Evolutionary conservation across 2,113 vertebrate species (phyloP).

Genomic region (Notothenia coriiceps): DNA sequence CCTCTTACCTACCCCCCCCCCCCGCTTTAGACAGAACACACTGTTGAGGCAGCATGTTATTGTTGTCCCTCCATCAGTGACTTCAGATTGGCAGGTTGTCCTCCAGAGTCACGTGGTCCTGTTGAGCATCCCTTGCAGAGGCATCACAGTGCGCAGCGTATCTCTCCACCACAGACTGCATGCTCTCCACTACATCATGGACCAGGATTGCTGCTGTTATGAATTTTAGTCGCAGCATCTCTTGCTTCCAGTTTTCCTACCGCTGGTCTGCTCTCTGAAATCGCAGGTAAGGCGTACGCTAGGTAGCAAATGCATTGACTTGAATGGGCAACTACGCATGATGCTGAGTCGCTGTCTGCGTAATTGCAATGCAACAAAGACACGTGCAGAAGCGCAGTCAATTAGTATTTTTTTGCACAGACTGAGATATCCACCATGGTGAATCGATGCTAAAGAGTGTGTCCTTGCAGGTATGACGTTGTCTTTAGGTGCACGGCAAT

Average conservation of each 20-base stretch:
- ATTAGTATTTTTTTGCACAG: background rate
- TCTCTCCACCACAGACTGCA: slow-evolving; percentile 42
- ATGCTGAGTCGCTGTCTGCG: slow-evolving; percentile 22
- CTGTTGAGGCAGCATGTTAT: background rate
- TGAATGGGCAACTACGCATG: background rate
- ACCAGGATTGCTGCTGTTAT: slow-evolving; percentile 11
- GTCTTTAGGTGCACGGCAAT: background rate
- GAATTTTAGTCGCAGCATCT: slow-evolving; percentile 21
- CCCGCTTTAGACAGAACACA: background rate
- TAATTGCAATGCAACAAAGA: slow-evolving; percentile 43
- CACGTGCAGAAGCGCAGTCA: background rate
- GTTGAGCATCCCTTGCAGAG: slow-evolving; percentile 60
- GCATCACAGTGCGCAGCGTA: slow-evolving; percentile 52
- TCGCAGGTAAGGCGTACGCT: slow-evolving; percentile 64
- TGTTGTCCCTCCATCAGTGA: slow-evolving; percentile 12
- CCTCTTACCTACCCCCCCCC: rapidly evolving
- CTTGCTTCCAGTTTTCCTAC: background rate
- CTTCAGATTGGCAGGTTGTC: slow-evolving; percentile 56
- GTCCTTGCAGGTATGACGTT: slow-evolving; percentile 6
- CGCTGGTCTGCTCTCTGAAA: slow-evolving; percentile 39
- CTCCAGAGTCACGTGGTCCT: slow-evolving; percentile 70
- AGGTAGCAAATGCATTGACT: background rate
- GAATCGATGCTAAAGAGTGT: background rate
- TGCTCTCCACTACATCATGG: background rate
- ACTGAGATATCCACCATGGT: background rate